A percentile compares a stretch with the other conserved stretches of the same genome.
These are phyloP conservation scores for Hyaena hyaena DNA, from an alignment of 2,113 vertebrate species.

Conservation along the genomic window DNA sequence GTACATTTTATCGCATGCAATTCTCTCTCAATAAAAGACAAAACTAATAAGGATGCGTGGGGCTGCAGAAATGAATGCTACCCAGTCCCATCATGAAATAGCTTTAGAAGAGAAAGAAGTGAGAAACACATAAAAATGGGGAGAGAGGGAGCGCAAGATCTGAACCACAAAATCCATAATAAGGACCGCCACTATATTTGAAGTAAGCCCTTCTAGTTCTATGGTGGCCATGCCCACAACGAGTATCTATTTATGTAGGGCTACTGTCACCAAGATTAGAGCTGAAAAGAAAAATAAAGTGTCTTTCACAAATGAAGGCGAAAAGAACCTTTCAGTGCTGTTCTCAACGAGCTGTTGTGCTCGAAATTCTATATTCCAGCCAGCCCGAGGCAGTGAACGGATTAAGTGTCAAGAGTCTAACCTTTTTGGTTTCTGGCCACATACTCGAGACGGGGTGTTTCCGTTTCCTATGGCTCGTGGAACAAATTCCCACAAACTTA, in stretches of 20 bases:
- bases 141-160: background rate
- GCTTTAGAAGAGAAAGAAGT: conserved; percentile 9
- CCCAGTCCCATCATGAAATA: background rate
- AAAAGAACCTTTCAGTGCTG: conserved; percentile 27
- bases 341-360: conserved; percentile 34
- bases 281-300: conserved; percentile 58
- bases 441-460: conserved; percentile 11
- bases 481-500: conserved; percentile 33
- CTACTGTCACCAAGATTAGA: conserved; percentile 32
- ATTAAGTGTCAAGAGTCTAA: conserved; percentile 26
- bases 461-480: conserved; percentile 6
- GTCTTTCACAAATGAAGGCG: conserved; percentile 52
- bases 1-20: conserved; percentile 29
- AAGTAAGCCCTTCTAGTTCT: background rate
- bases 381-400: conserved; percentile 33
- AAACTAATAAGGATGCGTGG: background rate
- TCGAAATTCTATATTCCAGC: conserved; percentile 58
- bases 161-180: conserved; percentile 39
- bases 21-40: background rate
- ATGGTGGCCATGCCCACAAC: background rate
- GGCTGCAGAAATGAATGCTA: background rate
- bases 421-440: conserved; percentile 17
- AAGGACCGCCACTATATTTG: conserved; percentile 1
- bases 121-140: background rate
- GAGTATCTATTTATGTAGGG: background rate